Evolutionary conservation across 2,888 invertebrate species (phyloP), one percentile per base, ranked within the genome.

Genomic region (Willowsia nigromaculata): DNA sequence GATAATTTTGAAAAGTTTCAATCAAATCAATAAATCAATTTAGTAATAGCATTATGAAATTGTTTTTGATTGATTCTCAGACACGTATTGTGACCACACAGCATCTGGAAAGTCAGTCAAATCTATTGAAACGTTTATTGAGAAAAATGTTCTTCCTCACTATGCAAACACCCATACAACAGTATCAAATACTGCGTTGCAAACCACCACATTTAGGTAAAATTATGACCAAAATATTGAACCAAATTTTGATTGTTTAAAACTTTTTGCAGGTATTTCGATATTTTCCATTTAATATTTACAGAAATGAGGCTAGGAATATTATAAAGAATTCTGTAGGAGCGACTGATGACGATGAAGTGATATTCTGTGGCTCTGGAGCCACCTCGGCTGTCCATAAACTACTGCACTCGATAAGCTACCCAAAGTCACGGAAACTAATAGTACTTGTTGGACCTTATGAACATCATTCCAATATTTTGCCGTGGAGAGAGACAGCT

Each of bases 101-200:
- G 97, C 97, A 2, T 97, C 97, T 0, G 97, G 98, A 22, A 95
- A 97, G 92, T 96, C 97, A 0, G 93, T 98, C 91, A 96, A 96
- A 90, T 97, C 97, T 94, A 95, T 98, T 91, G 98, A 98, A 93
- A 97, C 97, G 93, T 97, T 97, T 94, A 95, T 98, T 87, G 94
- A 95, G 7, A 95, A 95, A 84, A 96, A 97, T 93, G 97, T 98
- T 13, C 94, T 98, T 89, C 97, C 97, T 4, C 95, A 96, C 80
- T 97, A 97, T 93, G 98, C 97, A 11, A 97, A 97, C 92, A 97
- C 96, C 0, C 96, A 96, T 93, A 96, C 97, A 1, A 97, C 97
- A 3, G 96, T 97, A 53, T 96, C 97, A 40, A 96, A 97, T 93
- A 97, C 97, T 22, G 97, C 98, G 22, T 95, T 97, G 81, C 98